Evolutionary conservation across 2,113 vertebrate species (phyloP).

Genomic region (Crotalus viridis): DNA sequence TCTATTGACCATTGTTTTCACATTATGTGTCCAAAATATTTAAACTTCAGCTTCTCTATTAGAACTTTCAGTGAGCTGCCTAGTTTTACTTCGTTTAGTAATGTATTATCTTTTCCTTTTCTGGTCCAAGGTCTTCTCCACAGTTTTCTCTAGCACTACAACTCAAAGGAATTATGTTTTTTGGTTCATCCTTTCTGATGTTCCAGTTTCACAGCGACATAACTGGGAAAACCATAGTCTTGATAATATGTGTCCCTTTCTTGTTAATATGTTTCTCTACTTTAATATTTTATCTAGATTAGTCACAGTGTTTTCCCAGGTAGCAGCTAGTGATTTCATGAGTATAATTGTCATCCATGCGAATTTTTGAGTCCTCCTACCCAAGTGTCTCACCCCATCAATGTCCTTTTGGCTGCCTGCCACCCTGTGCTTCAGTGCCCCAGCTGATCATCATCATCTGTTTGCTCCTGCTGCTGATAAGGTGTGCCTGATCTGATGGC

Average conservation of each 20-base stretch:
- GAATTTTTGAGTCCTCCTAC: neutral
- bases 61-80: neutral
- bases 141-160: neutral
- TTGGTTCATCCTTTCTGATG: neutral
- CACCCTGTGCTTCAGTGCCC: too few relatives aligned
- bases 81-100: neutral
- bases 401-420: too few relatives aligned
- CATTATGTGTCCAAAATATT: neutral
- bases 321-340: neutral
- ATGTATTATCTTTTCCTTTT: neutral
- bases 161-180: neutral
- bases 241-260: neutral
- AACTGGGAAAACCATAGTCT: neutral
- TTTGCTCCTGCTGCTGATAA: neutral
- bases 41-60: neutral
- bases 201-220: neutral
- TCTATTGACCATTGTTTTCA: neutral
- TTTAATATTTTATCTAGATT: neutral
- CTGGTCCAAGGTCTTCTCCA: neutral
- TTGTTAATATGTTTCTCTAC: neutral
- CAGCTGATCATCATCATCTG: neutral
- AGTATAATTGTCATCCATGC: neutral
- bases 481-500: neutral
- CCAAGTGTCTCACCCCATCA: neutral
- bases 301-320: neutral